Base-by-base conservation (phyloP, 2,888 invertebrate species). In the Dyspetes luteomarginatus region DNA sequence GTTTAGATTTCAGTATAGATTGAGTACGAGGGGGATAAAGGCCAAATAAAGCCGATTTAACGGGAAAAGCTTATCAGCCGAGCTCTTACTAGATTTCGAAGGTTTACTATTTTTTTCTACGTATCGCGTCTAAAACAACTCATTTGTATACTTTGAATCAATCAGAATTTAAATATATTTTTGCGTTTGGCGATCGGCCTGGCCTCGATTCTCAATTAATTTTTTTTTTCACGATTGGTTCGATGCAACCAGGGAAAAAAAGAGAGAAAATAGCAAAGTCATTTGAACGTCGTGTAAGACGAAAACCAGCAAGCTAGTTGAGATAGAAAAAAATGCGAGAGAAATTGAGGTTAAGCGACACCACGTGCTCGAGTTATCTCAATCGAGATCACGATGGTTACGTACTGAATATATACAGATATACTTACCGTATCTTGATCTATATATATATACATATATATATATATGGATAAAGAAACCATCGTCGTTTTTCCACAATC, bases 401-500 rank as follows among this genome's bases (percentile, higher is more conserved):
- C 22, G n/a, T 58, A 48, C 28, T 22, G 17, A 3, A 30, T 50
- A 22, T 24, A 72, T 52, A 15, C 17, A 69, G 17, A 9, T 50
- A 24, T 68, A 50, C 4, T 15, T 26, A 12, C 17, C n/a, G 45
- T 45, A 15, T 36, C 36, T 36, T 5, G 36, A 36, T 36, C 5
- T 12, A 12, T 36, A 24, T 60, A 68, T n/a, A 67, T 41, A 12
- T 48, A 30, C 58, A 48, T 9, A 17, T 30, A 19, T 5, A 45
- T 17, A 43, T 19, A 24, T 41, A 56, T 55, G 3, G 22, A 67
- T 24, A 26, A 36, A 36, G 36, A 26, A 19, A n/a, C 56, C 24
- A 22, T 77, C 41, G 41, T 22, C n/a, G 56, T 78, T 72, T 67
- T 68, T 68, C 19, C 24, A 55, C 68, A 67, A 72, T 72, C 78